Conservation (phyloP, 2,888 invertebrate genomes). For the Philonicus albiceps region DNA sequence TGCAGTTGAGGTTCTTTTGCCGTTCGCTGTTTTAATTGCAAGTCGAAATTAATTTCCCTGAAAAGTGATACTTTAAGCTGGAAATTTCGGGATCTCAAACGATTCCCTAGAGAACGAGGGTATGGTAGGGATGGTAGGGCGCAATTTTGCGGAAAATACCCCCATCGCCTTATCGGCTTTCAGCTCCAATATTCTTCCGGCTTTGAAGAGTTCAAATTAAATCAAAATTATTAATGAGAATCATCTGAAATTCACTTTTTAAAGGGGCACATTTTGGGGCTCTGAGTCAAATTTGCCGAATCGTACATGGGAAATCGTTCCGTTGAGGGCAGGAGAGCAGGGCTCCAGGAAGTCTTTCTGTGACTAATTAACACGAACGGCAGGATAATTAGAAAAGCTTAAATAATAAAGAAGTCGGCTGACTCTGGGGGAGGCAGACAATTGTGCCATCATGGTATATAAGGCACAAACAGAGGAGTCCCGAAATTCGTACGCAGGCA, state of each 20-base stretch:
- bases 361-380: slow-evolving; percentile 24
- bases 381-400: slow-evolving; percentile 13
- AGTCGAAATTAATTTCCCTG: neutral
- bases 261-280: neutral
- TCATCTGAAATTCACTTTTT: neutral
- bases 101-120: neutral
- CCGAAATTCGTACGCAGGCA: neutral
- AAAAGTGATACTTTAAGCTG: neutral
- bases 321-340: neutral
- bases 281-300: neutral
- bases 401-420: slow-evolving; percentile 3
- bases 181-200: neutral
- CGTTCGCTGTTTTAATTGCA: neutral
- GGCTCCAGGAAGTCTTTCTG: neutral
- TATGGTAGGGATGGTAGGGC: neutral
- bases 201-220: neutral
- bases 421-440: neutral
- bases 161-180: neutral
- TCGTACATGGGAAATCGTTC: neutral
- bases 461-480: neutral
- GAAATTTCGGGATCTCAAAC: neutral
- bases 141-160: neutral
- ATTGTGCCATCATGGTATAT: neutral
- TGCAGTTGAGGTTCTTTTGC: slow-evolving; percentile 14
- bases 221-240: neutral